Conservation (phyloP, 2,113 vertebrate genomes). For the Hippocampus barbouri region DNA sequence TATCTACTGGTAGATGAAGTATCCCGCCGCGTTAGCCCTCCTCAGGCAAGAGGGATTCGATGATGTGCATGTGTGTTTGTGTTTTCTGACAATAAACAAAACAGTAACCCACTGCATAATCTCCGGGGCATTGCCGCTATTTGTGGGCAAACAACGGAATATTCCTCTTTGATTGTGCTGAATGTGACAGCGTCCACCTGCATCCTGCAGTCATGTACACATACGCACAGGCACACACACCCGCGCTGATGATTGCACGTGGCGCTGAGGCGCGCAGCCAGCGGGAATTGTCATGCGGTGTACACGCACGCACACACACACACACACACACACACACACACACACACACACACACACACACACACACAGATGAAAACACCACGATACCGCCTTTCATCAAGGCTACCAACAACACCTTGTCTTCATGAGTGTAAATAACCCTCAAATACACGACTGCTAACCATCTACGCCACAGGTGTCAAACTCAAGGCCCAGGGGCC, state of each 20-base stretch:
- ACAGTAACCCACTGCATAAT: slow-evolving; percentile 26
- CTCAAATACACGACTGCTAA: background rate
- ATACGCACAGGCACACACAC: background rate
- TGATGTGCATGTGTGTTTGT: slow-evolving; percentile 3
- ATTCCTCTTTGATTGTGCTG: slow-evolving; percentile 31
- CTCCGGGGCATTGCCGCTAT: slow-evolving; percentile 20
- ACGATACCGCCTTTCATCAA: slow-evolving; percentile 14
- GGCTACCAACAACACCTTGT: background rate
- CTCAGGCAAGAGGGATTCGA: slow-evolving; percentile 22
- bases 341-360: slow-evolving; percentile 4
- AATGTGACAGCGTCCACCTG: slow-evolving; percentile 14
- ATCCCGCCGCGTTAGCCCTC: slow-evolving; percentile 41
- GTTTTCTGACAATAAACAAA: slow-evolving; percentile 25
- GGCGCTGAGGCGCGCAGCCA: slow-evolving; percentile 31
- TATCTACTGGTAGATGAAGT: slow-evolving; percentile 25
- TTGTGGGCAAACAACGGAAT: slow-evolving; percentile 33
- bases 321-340: background rate
- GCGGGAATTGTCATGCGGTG: slow-evolving; percentile 8
- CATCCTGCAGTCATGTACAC: slow-evolving; percentile 11
- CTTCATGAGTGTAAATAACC: background rate
- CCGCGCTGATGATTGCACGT: slow-evolving; percentile 22
- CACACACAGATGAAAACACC: slow-evolving; percentile 9
- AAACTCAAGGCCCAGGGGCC: no score
- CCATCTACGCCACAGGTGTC: no score
- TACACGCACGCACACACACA: slow-evolving; percentile 5